These are phyloP conservation scores for Congeria kusceri DNA, from an alignment of 2,888 invertebrate species.

Conservation along the genomic window DNA sequence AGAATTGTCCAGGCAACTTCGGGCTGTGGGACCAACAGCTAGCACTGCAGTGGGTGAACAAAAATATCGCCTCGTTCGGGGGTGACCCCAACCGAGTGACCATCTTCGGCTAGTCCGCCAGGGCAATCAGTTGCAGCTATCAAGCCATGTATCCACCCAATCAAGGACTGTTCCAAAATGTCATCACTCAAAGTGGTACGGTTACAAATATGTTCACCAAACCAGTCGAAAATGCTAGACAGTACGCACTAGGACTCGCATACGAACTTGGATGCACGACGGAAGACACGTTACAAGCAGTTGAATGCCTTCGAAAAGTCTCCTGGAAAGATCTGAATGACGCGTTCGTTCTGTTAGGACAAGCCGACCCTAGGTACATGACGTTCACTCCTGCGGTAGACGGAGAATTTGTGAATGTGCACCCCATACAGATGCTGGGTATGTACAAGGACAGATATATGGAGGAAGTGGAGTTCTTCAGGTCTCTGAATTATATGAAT, in stretches of 20 bases:
- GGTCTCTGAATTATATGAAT: conserved; percentile 26
- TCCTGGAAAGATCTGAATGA: conserved; percentile 1
- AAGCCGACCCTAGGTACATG: neutral
- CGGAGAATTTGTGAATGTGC: conserved; percentile 15
- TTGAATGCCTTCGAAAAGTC: conserved; percentile 17
- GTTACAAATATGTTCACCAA: neutral
- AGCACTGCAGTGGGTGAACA: conserved; percentile 66
- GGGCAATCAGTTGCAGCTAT: conserved; percentile 54
- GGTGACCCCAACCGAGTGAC: conserved; percentile 61
- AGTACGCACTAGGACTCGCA: neutral
- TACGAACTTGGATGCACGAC: neutral
- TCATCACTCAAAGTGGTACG: conserved; percentile 51
- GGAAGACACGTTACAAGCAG: neutral
- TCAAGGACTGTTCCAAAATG: conserved; percentile 50
- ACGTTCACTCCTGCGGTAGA: conserved; percentile 23
- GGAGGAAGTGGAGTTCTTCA: conserved; percentile 36
- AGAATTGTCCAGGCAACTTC: conserved; percentile 62
- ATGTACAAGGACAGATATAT: neutral
- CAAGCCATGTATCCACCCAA: conserved; percentile 51
- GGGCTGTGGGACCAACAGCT: conserved; percentile 68
- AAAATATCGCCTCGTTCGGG: conserved; percentile 59
- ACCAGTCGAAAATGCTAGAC: neutral
- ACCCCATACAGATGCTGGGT: neutral
- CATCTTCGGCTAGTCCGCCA: conserved; percentile 71
- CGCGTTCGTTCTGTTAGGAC: neutral